A percentile compares a stretch with the other conserved stretches of the same genome.
Conservation (phyloP, 2,888 invertebrate genomes). For the Agrenia bidenticulata region DNA sequence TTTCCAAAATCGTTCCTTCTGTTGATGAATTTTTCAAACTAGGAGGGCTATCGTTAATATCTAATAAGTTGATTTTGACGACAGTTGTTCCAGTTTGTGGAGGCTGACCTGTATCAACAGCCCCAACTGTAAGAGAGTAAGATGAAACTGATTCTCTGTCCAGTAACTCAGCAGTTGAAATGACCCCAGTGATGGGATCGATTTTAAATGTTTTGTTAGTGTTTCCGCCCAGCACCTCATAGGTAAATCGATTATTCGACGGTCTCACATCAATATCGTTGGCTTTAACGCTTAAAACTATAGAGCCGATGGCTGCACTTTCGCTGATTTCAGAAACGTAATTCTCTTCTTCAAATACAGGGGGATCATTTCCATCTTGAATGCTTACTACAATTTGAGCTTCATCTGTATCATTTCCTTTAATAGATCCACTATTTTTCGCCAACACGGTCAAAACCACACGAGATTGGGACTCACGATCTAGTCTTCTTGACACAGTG, state of each 20-base stretch:
- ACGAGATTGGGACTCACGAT: slow-evolving; percentile 66
- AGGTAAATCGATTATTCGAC: slow-evolving; percentile 88
- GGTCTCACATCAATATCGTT: slow-evolving; percentile 87
- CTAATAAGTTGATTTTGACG: slow-evolving; percentile 78
- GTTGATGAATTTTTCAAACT: slow-evolving; percentile 86
- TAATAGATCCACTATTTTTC: slow-evolving; percentile 89
- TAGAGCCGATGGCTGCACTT: slow-evolving; percentile 71
- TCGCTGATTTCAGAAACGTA: slow-evolving; percentile 82
- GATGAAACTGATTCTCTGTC: slow-evolving; percentile 77
- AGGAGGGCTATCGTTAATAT: slow-evolving; percentile 91
- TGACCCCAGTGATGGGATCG: slow-evolving; percentile 80
- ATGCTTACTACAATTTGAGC: slow-evolving; percentile 91
- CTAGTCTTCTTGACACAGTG: slow-evolving; percentile 74
- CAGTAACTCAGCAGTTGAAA: slow-evolving; percentile 68
- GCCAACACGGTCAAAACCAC: slow-evolving; percentile 89
- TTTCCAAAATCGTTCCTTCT: slow-evolving; percentile 86
- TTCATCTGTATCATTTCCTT: slow-evolving; percentile 92
- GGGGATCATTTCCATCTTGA: slow-evolving; percentile 95
- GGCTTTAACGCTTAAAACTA: slow-evolving; percentile 76
- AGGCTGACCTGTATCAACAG: slow-evolving; percentile 83
- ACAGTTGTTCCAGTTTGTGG: slow-evolving; percentile 82
- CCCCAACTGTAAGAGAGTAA: slow-evolving; percentile 78
- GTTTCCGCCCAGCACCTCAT: slow-evolving; percentile 83
- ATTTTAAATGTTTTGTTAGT: slow-evolving; percentile 80
- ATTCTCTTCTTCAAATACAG: slow-evolving; percentile 76